These are phyloP conservation scores for Oegoconia quadripuncta DNA, from an alignment of 2,888 invertebrate species.

Conservation along the genomic window DNA sequence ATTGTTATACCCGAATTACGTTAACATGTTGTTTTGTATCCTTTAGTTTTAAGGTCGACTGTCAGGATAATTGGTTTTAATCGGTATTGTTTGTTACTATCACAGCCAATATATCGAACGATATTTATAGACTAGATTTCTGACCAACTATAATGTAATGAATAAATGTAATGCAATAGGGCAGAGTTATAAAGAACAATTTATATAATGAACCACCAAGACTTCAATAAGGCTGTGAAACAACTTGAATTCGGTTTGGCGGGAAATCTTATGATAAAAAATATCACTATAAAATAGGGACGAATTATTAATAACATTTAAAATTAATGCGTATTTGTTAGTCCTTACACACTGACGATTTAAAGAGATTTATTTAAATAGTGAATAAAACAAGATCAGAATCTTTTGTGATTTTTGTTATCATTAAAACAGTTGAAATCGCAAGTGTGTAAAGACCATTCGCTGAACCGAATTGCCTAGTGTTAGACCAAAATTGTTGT, in stretches of 20 bases:
- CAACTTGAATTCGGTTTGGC: conserved; percentile 64
- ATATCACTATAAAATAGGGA: conserved; percentile 29
- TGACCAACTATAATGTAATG: no score
- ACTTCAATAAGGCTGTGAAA: conserved; percentile 74
- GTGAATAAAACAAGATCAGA: no score
- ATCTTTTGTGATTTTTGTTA: no score
- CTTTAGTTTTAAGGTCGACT: no score
- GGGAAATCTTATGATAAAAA: conserved; percentile 31
- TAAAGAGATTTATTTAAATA: no score
- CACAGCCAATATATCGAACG: no score
- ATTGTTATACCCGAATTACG: no score
- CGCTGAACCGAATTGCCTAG: conserved; percentile 70
- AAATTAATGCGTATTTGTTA: conserved; percentile 3
- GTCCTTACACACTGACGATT: conserved; percentile 1
- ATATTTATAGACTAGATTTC: no score
- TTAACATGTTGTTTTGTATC: no score
- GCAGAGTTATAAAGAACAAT: conserved; percentile 43
- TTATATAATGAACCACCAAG: conserved; percentile 55
- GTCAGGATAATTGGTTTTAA: no score
- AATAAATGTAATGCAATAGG: conserved; percentile 31
- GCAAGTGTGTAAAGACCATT: conserved; percentile 17
- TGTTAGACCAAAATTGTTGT: conserved; percentile 67
- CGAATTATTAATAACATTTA: conserved; percentile 14
- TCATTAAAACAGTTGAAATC: no score
- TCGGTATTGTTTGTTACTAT: no score